Base-by-base conservation (phyloP, 2,113 vertebrate genomes). In the Thamnaconus septentrionalis region DNA sequence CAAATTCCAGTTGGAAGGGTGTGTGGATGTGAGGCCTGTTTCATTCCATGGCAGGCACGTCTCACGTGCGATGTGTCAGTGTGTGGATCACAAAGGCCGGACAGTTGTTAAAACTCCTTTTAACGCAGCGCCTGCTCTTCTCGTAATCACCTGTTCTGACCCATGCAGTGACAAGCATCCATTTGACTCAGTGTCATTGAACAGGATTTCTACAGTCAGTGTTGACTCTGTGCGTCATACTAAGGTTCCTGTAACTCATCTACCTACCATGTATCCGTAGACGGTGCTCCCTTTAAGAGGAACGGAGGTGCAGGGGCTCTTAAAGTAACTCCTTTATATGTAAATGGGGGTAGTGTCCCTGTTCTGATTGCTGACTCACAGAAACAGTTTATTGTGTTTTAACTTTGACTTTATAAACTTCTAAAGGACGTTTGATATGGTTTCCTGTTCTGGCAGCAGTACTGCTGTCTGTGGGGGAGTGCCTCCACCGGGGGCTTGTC, bases 331-430 rank as follows among this genome's bases (percentile, higher is more conserved):
- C 18, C 18, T 31, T 31, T 31, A 31, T 31, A 31, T 31, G 18
- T 31, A 31, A 31, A 31, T 31, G 18, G 18, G 18, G 18, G 18
- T 1, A 31, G 18, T 31, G 18, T 31, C 18, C 18, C 18, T 31
- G 18, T 31, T 31, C 18, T 31, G 18, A 31, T 40, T 66, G 54
- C 59, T 39, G 6, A 39, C 63, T 65, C 48, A 56, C 62, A 40
- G 60, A 7, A 18, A 42, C 52, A 53, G 18, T 69, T 46, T 54
- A 41, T n/a, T 68, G 51, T 41, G 55, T 45, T 75, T 73, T 1
- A 62, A 76, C 68, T 61, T 77, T 63, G 66, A 51, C 44, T 9
- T 31, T 31, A 31, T 31, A 31, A 31, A 31, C 18, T 65, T 4
- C 45, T 44, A 8, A 50, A 50, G n/a, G n/a, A 51, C 5, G 44